Percentiles rank a stretch among this genome's conserved stretches.
Evolutionary conservation across 2,797 vertebrate genomes (phyloP).

Genomic region (Chelmon rostratus): DNA sequence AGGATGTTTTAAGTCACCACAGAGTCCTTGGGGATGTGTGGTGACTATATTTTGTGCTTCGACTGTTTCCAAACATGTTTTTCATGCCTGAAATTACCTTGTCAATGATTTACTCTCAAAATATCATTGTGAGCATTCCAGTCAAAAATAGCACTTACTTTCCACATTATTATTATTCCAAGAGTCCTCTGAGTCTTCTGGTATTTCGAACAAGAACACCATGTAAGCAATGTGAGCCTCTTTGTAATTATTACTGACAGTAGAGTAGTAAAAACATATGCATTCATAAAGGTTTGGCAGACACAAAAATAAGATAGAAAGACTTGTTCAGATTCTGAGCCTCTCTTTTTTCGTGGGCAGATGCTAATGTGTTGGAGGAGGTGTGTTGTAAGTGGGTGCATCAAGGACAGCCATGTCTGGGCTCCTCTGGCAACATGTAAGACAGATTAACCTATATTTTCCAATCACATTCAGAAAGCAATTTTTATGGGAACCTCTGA

Average conservation of each 20-base stretch:
- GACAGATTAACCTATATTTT: not conserved
- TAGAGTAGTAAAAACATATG: conserved; percentile 1
- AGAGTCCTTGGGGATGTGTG: conserved; percentile 46
- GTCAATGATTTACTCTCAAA: conserved; percentile 44
- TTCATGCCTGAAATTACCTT: conserved; percentile 45
- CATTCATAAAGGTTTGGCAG: conserved; percentile 10
- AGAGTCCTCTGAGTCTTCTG: conserved; percentile 32
- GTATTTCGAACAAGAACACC: conserved; percentile 28
- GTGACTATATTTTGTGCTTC: conserved; percentile 39
- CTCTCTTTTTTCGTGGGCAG: not conserved
- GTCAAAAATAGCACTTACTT: conserved; percentile 26
- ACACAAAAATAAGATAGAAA: not conserved
- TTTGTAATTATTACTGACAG: conserved; percentile 17
- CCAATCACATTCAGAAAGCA: not conserved
- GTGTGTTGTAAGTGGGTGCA: conserved; percentile 27
- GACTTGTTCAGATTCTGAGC: not conserved
- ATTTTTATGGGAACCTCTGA: not conserved
- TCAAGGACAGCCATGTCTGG: conserved; percentile 36
- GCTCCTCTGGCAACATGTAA: conserved; percentile 20
- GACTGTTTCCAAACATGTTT: conserved; percentile 26
- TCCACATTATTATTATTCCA: conserved; percentile 35
- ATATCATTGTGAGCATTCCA: conserved; percentile 49
- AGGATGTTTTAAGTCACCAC: conserved; percentile 66
- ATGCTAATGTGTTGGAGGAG: conserved; percentile 2
- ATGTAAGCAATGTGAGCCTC: conserved; percentile 20